Evolutionary conservation across 2,888 invertebrate species (phyloP).

Genomic region (Spisula solida): DNA sequence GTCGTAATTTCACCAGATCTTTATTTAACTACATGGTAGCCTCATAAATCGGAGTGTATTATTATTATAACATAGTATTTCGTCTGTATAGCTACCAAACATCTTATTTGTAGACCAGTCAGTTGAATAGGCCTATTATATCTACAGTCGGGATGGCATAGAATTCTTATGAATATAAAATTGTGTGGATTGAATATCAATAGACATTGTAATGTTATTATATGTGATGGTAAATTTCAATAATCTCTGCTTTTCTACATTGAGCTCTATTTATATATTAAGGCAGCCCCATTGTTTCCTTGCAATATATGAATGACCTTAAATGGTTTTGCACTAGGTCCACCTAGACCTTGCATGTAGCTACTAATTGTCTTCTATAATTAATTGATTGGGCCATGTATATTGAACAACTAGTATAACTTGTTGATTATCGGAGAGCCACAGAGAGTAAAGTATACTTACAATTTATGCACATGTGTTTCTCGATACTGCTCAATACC

Average conservation of each 20-base stretch:
- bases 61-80: not conserved
- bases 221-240: not conserved
- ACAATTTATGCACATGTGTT: not conserved
- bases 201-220: not conserved
- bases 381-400: not conserved
- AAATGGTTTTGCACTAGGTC: not conserved
- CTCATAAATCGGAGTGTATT: not conserved
- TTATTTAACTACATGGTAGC: not conserved
- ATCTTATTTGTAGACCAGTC: not conserved
- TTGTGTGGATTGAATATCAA: not conserved
- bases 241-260: not conserved
- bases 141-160: not conserved
- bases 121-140: not conserved
- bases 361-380: not conserved
- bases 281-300: not conserved
- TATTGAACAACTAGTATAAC: not conserved
- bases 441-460: not conserved
- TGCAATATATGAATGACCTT: not conserved
- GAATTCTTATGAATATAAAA: not conserved
- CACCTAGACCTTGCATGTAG: not conserved
- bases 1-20: not conserved
- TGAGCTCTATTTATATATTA: not conserved
- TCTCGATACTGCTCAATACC: conserved; percentile 10
- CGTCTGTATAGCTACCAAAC: not conserved
- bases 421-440: not conserved